A percentile compares a stretch with the other conserved stretches of the same genome.
Evolutionary conservation across 2,113 vertebrate species (phyloP).

Genomic region (Clinocottus analis): DNA sequence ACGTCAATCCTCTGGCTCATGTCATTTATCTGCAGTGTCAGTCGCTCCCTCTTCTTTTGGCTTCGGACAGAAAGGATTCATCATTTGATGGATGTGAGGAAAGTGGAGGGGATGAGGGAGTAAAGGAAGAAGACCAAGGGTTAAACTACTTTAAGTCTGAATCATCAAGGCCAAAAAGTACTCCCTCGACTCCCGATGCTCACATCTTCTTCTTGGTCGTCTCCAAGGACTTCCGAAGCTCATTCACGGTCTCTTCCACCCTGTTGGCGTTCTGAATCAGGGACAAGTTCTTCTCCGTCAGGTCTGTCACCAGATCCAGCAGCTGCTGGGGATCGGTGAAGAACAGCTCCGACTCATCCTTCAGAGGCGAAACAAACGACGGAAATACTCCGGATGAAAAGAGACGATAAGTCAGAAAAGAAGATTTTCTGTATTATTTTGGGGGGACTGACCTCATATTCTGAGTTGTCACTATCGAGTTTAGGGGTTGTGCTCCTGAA

Average conservation of each 20-base stretch:
- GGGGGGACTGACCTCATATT: conserved; percentile 75
- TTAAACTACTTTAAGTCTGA: neutral
- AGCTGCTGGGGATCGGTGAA: conserved; percentile 93
- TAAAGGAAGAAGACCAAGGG: neutral
- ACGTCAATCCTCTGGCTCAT: conserved; percentile 79
- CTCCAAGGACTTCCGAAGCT: conserved; percentile 78
- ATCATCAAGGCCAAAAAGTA: neutral
- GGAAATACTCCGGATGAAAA: neutral
- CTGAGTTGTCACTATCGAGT: conserved; percentile 59
- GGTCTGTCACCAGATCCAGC: conserved; percentile 84
- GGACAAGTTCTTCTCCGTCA: conserved; percentile 91
- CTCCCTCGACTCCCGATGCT: conserved; percentile 38
- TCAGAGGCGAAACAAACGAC: neutral
- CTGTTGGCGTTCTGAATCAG: conserved; percentile 89
- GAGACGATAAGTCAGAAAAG: neutral
- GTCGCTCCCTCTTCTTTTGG: conserved; percentile 83
- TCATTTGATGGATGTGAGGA: neutral
- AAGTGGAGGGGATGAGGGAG: neutral
- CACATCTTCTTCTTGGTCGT: conserved; percentile 84
- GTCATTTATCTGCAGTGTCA: conserved; percentile 78
- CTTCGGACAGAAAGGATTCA: conserved; percentile 70
- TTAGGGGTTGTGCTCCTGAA: conserved; percentile 51
- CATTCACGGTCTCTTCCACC: conserved; percentile 83
- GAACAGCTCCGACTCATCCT: conserved; percentile 87
- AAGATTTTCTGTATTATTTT: neutral